These are phyloP conservation scores for Moxostoma hubbsi DNA, from an alignment of 2,797 vertebrate species.

Conservation along the genomic window DNA sequence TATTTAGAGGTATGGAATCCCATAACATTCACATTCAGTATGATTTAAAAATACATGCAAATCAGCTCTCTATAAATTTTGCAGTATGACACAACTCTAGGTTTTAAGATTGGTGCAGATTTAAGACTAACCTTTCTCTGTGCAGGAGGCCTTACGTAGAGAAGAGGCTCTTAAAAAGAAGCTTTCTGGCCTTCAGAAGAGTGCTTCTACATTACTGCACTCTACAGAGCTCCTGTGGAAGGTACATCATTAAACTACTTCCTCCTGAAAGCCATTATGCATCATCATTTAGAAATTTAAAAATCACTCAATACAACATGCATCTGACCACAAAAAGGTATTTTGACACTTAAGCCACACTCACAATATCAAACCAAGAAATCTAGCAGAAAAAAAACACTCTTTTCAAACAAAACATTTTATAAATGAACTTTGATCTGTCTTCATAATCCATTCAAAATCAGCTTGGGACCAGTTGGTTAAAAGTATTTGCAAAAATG, in stretches of 20 bases:
- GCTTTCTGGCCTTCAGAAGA: conserved; percentile 72
- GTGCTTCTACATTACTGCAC: conserved; percentile 67
- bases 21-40: not conserved
- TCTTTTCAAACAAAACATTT: no score
- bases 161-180: conserved; percentile 78
- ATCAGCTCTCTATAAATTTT: not conserved
- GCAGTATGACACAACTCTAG: not conserved
- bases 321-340: no score
- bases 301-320: no score
- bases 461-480: no score
- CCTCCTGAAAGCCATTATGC: not conserved
- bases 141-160: conserved; percentile 80
- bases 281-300: not conserved
- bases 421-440: no score
- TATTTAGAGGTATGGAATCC: conserved; percentile 76
- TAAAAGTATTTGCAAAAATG: no score
- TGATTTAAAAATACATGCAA: not conserved
- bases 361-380: no score
- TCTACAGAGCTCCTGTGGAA: conserved; percentile 75
- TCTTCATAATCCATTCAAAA: no score
- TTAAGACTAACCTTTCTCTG: not conserved
- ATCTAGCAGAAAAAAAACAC: no score
- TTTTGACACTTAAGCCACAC: no score
- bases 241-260: conserved; percentile 62
- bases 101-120: not conserved